Base-by-base conservation (phyloP, 2,797 vertebrate genomes). In the Myotis myotis region DNA sequence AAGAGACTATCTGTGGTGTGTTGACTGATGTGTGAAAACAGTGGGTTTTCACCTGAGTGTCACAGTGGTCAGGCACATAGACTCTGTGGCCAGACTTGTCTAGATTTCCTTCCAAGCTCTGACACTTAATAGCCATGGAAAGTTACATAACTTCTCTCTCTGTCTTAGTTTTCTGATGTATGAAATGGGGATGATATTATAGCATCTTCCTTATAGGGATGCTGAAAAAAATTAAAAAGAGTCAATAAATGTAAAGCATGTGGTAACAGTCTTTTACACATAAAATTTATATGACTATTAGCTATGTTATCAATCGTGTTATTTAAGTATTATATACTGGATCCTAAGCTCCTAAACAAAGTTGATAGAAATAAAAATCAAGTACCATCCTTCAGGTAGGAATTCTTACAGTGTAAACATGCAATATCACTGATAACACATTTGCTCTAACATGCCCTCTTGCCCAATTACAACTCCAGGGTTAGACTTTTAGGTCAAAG, bases 281-380 rank as follows among this genome's bases (percentile, higher is more conserved):
- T 55, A 70, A 64, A 83, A 38, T 82, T 76, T 72, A 72, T 74
- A 25, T 20, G 92, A 9, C n/a, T 19, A 84, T 23, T 64, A 86
- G 62, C 12, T 38, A 68, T 81, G 87, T 92, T 55, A 80, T 82
- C 28, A 68, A 44, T 62, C 25, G 5, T 64, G n/a, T 16, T 92
- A 60, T 60, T 87, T 30, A 78, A 80, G 33, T 66, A 44, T 60
- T 89, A 80, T 30, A 41, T 53, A 72, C 6, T 94, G 19, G 3
- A 68, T 62, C 11, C 20, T 89, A 91, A 86, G 20, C 76, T 49
- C 19, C 49, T 53, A 53, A 33, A 93, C 53, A 81, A 93, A 86
- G 12, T 57, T 44, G 41, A 70, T 80, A 89, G 33, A 64, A 89
- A 91, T 92, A 87, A 38, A 95, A 94, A 87, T 89, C 80, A 85